A percentile compares a stretch with the other conserved stretches of the same genome.
These are phyloP conservation scores for Palythoa heliodiscus DNA, from an alignment of 92 coral and sea anemone genomes.

Conservation along the genomic window DNA sequence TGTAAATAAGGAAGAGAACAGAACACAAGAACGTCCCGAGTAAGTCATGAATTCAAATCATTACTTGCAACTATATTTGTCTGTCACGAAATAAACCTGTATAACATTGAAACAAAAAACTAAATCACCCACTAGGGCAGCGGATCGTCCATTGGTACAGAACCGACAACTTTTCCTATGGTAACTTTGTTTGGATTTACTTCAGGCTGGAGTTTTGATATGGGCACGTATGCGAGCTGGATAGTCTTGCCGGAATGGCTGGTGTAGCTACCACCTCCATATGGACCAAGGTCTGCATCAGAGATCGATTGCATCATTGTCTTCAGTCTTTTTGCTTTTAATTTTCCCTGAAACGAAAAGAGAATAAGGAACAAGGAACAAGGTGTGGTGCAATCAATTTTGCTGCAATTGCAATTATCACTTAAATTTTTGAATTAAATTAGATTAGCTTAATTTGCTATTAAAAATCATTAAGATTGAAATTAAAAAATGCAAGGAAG, in stretches of 20 bases:
- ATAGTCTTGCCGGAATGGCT: slow-evolving; percentile 76
- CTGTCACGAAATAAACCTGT: background rate
- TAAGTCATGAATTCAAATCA: too few relatives aligned
- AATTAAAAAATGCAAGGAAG: too few relatives aligned
- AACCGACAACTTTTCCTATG: slow-evolving; percentile 92
- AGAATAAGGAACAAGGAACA: background rate
- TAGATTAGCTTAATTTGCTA: too few relatives aligned
- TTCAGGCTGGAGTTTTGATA: slow-evolving; percentile 67
- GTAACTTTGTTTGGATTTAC: slow-evolving; percentile 84
- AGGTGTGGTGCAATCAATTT: background rate
- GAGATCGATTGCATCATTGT: slow-evolving; percentile 82
- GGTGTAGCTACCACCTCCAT: slow-evolving; percentile 83
- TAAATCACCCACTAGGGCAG: slow-evolving; percentile 86
- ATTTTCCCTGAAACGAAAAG: slow-evolving; percentile 68
- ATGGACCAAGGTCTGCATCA: slow-evolving; percentile 90
- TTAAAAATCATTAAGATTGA: too few relatives aligned
- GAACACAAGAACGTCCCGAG: too few relatives aligned
- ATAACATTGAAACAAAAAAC: background rate
- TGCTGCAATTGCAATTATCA: background rate
- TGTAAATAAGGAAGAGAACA: too few relatives aligned
- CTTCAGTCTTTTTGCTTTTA: slow-evolving; percentile 85
- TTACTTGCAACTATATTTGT: too few relatives aligned
- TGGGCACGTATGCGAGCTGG: slow-evolving; percentile 60
- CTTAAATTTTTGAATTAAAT: too few relatives aligned
- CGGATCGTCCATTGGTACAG: slow-evolving; percentile 90